A percentile compares a stretch with the other conserved stretches of the same genome.
These are phyloP conservation scores for Sebastes minor DNA, from an alignment of 2,797 vertebrate genomes.

Conservation along the genomic window DNA sequence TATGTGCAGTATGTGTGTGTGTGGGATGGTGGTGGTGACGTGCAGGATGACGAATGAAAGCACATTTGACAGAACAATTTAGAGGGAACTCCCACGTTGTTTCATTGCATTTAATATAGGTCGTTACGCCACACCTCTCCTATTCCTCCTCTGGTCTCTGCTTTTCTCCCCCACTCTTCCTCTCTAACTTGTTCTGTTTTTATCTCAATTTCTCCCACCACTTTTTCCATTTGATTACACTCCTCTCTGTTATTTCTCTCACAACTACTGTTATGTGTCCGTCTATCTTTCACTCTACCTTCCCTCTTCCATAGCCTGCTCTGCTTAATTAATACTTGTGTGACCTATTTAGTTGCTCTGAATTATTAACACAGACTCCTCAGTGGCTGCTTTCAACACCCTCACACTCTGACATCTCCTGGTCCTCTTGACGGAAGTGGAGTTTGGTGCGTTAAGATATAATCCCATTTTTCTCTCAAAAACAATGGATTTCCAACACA, in stretches of 20 bases:
- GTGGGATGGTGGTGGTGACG: not conserved
- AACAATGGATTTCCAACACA: not conserved
- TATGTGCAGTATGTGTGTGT: not conserved
- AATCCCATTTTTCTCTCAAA: not conserved
- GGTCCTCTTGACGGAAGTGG: not conserved
- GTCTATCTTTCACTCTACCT: slow-evolving; percentile 1
- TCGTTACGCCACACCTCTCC: not conserved
- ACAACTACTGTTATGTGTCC: slow-evolving; percentile 10
- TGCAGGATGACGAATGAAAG: slow-evolving; percentile 12
- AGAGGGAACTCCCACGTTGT: slow-evolving; percentile 20
- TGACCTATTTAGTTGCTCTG: slow-evolving; percentile 71
- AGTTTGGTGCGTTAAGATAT: not conserved
- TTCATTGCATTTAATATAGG: slow-evolving; percentile 8
- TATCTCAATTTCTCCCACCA: not conserved
- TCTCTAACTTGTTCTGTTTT: slow-evolving; percentile 6
- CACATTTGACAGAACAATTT: slow-evolving; percentile 37
- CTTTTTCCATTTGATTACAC: slow-evolving; percentile 8
- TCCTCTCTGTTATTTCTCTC: not conserved
- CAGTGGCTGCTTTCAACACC: slow-evolving; percentile 23
- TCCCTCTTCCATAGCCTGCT: slow-evolving; percentile 16
- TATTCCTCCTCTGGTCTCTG: not conserved
- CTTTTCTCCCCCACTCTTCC: not conserved
- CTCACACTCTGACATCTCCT: slow-evolving; percentile 26
- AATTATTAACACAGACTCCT: slow-evolving; percentile 59
- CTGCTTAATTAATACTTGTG: slow-evolving; percentile 68